Evolutionary conservation across 2,888 invertebrate genomes (phyloP).

Genomic region (Antheraea assamensis): DNA sequence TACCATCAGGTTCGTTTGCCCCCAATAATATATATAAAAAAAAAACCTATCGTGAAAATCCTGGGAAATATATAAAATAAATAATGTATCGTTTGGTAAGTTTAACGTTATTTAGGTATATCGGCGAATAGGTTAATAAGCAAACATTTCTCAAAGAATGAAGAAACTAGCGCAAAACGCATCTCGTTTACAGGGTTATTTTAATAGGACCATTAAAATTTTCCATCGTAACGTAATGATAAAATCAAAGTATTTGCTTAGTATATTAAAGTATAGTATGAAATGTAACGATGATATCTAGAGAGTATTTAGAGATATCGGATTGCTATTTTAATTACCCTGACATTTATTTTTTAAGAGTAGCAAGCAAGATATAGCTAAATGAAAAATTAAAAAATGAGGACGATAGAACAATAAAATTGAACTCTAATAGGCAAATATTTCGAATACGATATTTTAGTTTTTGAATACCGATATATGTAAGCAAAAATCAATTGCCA

Average conservation of each 20-base stretch:
- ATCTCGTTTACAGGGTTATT: background rate
- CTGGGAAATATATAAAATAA: background rate
- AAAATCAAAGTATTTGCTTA: background rate
- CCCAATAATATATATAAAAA: too few relatives aligned
- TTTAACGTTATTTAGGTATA: background rate
- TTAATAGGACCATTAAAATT: background rate
- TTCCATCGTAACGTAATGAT: background rate
- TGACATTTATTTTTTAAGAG: background rate
- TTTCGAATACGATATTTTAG: background rate
- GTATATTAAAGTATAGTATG: background rate
- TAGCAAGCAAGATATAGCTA: background rate
- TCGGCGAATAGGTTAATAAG: too few relatives aligned
- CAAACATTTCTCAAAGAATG: background rate
- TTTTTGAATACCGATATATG: background rate
- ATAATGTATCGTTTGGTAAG: background rate
- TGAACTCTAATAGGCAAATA: too few relatives aligned
- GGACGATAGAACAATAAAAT: too few relatives aligned
- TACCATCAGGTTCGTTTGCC: too few relatives aligned
- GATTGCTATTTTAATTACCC: background rate
- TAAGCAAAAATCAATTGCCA: too few relatives aligned
- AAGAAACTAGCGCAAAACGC: background rate
- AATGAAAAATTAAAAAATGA: background rate
- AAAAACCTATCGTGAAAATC: too few relatives aligned
- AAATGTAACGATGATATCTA: background rate
- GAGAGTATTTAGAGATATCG: background rate